Base-by-base conservation (phyloP, 64 coral and sea anemone species). In the Pachyseris speciosa region DNA sequence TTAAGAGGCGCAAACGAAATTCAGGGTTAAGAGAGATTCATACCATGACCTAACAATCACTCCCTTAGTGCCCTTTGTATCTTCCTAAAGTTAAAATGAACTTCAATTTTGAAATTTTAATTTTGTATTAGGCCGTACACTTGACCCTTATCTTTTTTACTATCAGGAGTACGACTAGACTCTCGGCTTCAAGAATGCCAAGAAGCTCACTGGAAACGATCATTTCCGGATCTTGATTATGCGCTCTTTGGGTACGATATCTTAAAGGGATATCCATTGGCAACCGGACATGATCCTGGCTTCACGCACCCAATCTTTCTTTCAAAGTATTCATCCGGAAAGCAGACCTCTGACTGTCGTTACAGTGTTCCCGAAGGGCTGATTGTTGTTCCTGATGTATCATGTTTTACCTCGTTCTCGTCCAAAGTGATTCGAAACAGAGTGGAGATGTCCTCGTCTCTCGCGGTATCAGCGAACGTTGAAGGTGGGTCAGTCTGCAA, bases 261-360 rank as follows among this genome's bases (percentile, higher is more conserved):
- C 7, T 81, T 81, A 41, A 81, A 81, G 17, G 77, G 77, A 5
- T 81, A 81, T 81, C 77, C 77, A 61, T 32, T 60, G 52, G 51
- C 77, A 41, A n/a, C 34, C 60, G 77, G 77, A 19, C 77, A 81
- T 61, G 77, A 81, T 81, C 77, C 77, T 60, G 77, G 77, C 52
- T 81, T 81, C 20, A 81, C 77, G 10, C 77, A 81, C 51, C 77
- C 77, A 40, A 81, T 81, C 32, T 81, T 81, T 20, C 2, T 81
- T 19, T 26, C 77, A 81, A 32, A 63, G 0, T 81, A 81, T 27
- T 24, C 31, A 4, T 28, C 77, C 4, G 53, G 22, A 19, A 61
- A 49, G 42, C 63, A 86, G 40, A 86, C 83, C 26, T 69, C 83
- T 71, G 83, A 86, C 83, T 86, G 83, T 86, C 61, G 83, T 25